Percentiles rank a stretch among this genome's conserved stretches.
These are phyloP conservation scores for Gorsachius goisagi DNA, from an alignment of 2,113 vertebrate genomes.

Conservation along the genomic window DNA sequence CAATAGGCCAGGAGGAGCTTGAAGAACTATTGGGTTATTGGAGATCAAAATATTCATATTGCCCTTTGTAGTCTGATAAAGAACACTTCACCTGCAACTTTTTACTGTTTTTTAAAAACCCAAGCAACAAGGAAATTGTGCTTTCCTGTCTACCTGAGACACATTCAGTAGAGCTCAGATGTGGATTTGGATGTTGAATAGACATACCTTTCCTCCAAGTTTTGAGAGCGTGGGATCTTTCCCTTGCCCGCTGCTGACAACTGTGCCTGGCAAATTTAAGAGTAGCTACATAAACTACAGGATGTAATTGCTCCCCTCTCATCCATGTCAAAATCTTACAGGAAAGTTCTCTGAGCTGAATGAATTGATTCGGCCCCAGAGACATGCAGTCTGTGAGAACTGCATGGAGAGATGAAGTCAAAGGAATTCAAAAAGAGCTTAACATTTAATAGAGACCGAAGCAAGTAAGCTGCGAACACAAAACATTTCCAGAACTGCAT, in stretches of 20 bases:
- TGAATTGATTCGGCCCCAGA: background rate
- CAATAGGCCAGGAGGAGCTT: background rate
- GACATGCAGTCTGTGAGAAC: background rate
- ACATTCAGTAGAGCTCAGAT: background rate
- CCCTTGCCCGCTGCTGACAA: background rate
- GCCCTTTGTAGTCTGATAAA: background rate
- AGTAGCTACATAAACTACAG: background rate
- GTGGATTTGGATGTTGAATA: background rate
- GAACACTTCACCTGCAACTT: background rate
- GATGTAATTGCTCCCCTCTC: background rate
- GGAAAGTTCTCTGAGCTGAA: background rate
- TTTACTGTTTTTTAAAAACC: background rate
- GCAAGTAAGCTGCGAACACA: background rate
- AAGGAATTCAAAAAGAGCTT: background rate
- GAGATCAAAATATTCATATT: background rate
- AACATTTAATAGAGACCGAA: background rate
- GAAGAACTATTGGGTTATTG: background rate
- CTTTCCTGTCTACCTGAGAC: background rate
- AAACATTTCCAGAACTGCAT: background rate
- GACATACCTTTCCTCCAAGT: background rate
- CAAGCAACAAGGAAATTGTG: background rate
- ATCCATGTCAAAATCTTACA: background rate
- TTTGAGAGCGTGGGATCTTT: background rate
- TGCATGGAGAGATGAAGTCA: background rate
- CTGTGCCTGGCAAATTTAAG: background rate